Evolutionary conservation across 2,797 vertebrate species (phyloP).

Genomic region (Microctenopoma steveboyesi): DNA sequence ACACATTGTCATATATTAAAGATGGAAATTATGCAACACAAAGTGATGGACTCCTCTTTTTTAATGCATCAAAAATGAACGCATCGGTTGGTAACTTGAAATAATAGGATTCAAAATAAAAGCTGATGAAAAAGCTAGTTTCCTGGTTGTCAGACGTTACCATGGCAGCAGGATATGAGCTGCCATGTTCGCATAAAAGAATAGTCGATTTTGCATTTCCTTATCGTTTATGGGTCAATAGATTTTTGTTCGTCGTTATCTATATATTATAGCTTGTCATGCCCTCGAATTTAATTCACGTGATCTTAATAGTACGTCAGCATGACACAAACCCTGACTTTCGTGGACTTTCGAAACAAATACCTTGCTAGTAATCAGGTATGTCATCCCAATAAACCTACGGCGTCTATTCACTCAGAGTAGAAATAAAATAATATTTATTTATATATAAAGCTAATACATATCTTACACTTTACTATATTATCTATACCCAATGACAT

Average conservation of each 20-base stretch:
- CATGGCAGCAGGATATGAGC: constrained; percentile 9
- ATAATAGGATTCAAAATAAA: too few species aligned
- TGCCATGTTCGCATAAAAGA: constrained; percentile 2
- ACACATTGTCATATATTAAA: constrained; percentile 92
- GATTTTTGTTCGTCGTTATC: not conserved
- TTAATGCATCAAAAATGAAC: not conserved
- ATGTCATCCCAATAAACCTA: not conserved
- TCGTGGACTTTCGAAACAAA: not conserved
- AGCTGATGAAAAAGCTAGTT: not conserved
- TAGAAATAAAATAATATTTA: not conserved
- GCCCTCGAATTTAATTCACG: not conserved
- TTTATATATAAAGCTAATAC: not conserved
- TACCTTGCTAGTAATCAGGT: not conserved
- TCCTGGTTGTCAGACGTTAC: constrained; percentile 7
- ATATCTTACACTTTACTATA: too few species aligned
- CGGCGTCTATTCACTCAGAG: not conserved
- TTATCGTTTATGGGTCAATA: not conserved
- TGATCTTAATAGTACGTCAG: not conserved
- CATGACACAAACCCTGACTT: not conserved
- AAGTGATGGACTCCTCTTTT: constrained; percentile 31
- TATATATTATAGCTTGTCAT: not conserved
- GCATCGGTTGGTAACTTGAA: too few species aligned
- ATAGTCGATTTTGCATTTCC: not conserved
- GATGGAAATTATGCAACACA: constrained; percentile 89
- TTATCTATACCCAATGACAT: not conserved